Conservation (phyloP, 2,797 vertebrate species). For the Thalassophryne amazonica region DNA sequence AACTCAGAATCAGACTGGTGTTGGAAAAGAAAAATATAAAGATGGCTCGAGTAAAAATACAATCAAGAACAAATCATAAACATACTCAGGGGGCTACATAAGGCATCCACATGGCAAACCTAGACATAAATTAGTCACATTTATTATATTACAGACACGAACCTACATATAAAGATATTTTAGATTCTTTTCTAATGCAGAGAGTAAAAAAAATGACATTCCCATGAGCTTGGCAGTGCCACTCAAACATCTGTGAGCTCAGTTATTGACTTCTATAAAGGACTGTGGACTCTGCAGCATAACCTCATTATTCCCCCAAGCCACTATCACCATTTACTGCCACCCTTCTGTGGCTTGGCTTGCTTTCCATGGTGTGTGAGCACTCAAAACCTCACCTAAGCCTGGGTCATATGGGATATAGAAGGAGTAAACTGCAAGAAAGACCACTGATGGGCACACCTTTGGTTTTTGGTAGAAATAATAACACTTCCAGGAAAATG, state of each 20-base stretch:
- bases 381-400: constrained; percentile 21
- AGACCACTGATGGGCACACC: constrained; percentile 17
- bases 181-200: not conserved
- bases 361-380: not conserved
- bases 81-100: too few species aligned
- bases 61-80: too few species aligned
- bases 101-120: too few species aligned
- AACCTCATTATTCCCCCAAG: constrained; percentile 47
- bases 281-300: constrained; percentile 8
- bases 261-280: constrained; percentile 43
- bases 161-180: not conserved
- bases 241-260: constrained; percentile 30
- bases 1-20: too few species aligned
- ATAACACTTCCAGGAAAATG: constrained; percentile 20
- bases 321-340: constrained; percentile 12
- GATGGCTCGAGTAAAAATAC: too few species aligned
- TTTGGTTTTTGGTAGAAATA: constrained; percentile 14
- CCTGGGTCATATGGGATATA: constrained; percentile 6
- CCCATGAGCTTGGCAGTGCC: constrained; percentile 23
- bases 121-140: too few species aligned
- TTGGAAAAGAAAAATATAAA: too few species aligned
- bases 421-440: constrained; percentile 4
- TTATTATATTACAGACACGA: too few species aligned
- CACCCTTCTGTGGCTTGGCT: constrained; percentile 39
- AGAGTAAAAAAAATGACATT: constrained; percentile 4